These are phyloP conservation scores for Drosophila melanica DNA, from an alignment of 1,140 invertebrate genomes.

Conservation along the genomic window DNA sequence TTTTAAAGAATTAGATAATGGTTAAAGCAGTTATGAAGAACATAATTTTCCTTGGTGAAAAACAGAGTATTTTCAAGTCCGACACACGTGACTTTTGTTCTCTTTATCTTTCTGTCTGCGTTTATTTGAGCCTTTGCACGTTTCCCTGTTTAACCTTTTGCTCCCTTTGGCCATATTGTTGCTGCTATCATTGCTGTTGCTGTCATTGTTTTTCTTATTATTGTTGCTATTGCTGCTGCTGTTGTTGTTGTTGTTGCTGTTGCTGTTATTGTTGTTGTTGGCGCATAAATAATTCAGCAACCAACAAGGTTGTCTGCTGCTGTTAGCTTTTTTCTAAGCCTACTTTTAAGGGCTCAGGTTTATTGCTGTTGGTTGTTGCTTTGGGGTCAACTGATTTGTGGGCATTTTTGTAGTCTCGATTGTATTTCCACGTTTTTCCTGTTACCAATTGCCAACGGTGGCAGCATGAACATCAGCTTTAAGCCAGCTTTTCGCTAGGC, in stretches of 20 bases:
- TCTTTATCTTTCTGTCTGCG: not conserved
- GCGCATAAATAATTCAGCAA: slow-evolving; percentile 69
- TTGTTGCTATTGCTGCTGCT: slow-evolving; percentile 28
- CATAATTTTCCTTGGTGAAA: too few relatives aligned
- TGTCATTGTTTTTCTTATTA: slow-evolving; percentile 20
- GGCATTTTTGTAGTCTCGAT: slow-evolving; percentile 22
- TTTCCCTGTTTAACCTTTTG: slow-evolving; percentile 66
- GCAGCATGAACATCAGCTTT: not conserved
- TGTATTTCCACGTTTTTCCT: slow-evolving; percentile 4
- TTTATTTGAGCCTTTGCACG: slow-evolving; percentile 57
- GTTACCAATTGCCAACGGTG: not conserved
- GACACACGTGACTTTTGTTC: not conserved
- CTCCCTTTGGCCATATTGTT: slow-evolving; percentile 62
- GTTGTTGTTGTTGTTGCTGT: slow-evolving; percentile 37
- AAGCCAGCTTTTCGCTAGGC: not conserved
- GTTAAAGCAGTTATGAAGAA: too few relatives aligned
- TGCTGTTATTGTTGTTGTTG: slow-evolving; percentile 47
- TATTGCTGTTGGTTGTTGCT: slow-evolving; percentile 2
- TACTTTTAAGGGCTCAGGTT: slow-evolving; percentile 19
- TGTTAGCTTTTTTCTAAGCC: slow-evolving; percentile 6
- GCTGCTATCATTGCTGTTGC: slow-evolving; percentile 44
- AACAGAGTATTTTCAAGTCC: not conserved
- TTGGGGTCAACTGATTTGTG: slow-evolving; percentile 41
- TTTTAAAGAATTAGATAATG: too few relatives aligned
- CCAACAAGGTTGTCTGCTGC: slow-evolving; percentile 31